Base-by-base conservation (phyloP, 1,140 invertebrate species). In the Anthonomus grandis region DNA sequence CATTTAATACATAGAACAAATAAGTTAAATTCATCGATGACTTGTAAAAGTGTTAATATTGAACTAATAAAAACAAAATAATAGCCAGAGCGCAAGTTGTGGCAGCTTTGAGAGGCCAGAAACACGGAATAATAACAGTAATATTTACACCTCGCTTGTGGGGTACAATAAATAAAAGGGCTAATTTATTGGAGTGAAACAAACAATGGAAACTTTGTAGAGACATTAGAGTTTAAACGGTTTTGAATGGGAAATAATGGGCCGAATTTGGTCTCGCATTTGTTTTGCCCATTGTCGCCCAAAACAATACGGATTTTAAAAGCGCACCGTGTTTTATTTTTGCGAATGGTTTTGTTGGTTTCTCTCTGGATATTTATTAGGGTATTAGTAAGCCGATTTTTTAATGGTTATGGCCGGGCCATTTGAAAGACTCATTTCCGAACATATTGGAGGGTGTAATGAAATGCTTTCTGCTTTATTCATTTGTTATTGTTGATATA, bases 171-270 rank as follows among this genome's bases (percentile, higher is more conserved):
- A 55, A 55, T 47, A 46, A 47, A 55, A 47, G 22, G 42, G 1
- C 10, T 25, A 55, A 55, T 55, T 55, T 55, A 55, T 47, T 55
- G 52, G 21, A 55, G 41, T 47, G 21, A 47, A 55, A 55, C 25
- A 38, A 38, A 55, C 41, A 55, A 55, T 46, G 47, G 52, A 47
- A 55, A 55, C 37, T 55, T 55, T 47, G 52, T 47, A 53, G 18
- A 37, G 42, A 55, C 52, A 47, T 46, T 55, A 47, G 44, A 55
- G 52, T 55, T 55, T 37, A 55, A 55, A 55, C 38, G 52, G 46
- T 55, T 53, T 19, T 17, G n/a, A 42, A 42, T 42, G 9, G 39
- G 25, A 44, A 53, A 53, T 53, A 53, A 53, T 34, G 37, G 50
- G 50, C 25, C 36, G 21, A 41, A 46, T 51, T 51, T 24, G 38